Evolutionary conservation across 2,797 vertebrate genomes (phyloP).

Genomic region (Harpagifer antarcticus): DNA sequence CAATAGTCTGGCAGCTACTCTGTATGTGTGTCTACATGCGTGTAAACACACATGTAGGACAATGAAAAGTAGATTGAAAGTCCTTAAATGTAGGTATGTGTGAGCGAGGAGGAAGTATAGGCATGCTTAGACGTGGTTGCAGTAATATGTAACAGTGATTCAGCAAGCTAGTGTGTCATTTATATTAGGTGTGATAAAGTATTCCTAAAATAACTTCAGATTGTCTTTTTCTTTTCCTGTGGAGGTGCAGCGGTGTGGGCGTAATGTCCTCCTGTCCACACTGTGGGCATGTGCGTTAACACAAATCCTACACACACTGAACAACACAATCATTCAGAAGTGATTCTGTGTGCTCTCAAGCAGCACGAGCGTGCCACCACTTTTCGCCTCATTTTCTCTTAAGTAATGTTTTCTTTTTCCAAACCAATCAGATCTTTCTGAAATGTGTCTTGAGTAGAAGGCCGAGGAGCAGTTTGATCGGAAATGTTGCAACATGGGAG

Average conservation of each 20-base stretch:
- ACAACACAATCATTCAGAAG: slow-evolving; percentile 32
- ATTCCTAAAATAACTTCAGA: slow-evolving; percentile 60
- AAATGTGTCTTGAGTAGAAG: slow-evolving; percentile 15
- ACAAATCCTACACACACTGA: slow-evolving; percentile 29
- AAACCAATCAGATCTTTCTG: slow-evolving; percentile 7
- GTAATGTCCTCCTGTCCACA: slow-evolving; percentile 53
- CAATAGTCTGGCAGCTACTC: slow-evolving; percentile 44
- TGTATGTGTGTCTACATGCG: slow-evolving; percentile 3
- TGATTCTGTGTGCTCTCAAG: slow-evolving; percentile 17
- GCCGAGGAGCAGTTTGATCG: slow-evolving; percentile 43
- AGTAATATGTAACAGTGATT: slow-evolving; percentile 24
- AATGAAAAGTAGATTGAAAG: slow-evolving; percentile 30
- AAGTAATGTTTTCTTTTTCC: slow-evolving; percentile 8
- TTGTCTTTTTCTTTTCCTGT: slow-evolving; percentile 49
- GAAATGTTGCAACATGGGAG: slow-evolving; percentile 46
- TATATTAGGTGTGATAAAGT: slow-evolving; percentile 45
- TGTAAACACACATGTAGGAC: slow-evolving; percentile 29
- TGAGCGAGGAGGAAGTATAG: not conserved
- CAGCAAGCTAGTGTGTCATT: slow-evolving; percentile 33
- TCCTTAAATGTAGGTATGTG: too few species aligned
- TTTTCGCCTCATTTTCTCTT: slow-evolving; percentile 33
- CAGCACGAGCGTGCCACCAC: slow-evolving; percentile 10
- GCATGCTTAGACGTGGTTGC: slow-evolving; percentile 14
- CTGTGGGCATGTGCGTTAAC: slow-evolving; percentile 26
- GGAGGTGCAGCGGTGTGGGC: slow-evolving; percentile 63